phyloP scores from a whole-genome alignment of 2,888 invertebrate genomes.

The Andrena hattorfiana region DNA sequence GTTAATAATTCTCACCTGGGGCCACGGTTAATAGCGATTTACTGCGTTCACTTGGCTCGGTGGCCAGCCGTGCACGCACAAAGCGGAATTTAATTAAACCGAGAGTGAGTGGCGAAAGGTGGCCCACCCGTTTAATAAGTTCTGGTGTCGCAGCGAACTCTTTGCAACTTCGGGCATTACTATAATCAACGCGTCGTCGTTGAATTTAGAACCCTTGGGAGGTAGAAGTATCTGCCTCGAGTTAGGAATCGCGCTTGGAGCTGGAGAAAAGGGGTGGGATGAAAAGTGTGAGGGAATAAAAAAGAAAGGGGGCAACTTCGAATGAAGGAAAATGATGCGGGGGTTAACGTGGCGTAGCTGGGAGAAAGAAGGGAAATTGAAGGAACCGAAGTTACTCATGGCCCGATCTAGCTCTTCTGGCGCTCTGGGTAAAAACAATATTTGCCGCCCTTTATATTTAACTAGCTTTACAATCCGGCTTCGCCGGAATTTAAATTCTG shows the following conservation, averaged over 20 bases:
- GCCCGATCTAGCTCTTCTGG: too few species aligned
- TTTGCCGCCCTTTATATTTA: too few species aligned
- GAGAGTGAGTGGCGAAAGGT: conserved; percentile 31
- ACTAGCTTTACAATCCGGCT: too few species aligned
- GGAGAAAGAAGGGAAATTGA: background rate
- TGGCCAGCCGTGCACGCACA: conserved; percentile 36
- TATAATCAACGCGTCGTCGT: conserved; percentile 28
- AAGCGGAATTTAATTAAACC: conserved; percentile 69
- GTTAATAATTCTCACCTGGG: conserved; percentile 57
- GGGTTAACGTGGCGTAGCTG: background rate
- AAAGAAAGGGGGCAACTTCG: background rate
- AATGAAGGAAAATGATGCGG: background rate
- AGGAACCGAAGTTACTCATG: background rate
- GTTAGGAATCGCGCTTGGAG: background rate
- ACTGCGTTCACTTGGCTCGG: conserved; percentile 37
- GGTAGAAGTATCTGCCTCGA: background rate
- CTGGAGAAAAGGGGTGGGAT: background rate
- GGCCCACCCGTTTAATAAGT: conserved; percentile 47
- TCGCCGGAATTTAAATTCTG: too few species aligned
- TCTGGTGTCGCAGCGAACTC: conserved; percentile 25
- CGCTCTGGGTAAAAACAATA: too few species aligned
- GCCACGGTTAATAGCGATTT: conserved; percentile 58
- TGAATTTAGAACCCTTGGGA: conserved; percentile 13
- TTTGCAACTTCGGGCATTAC: conserved; percentile 21
- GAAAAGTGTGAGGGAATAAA: background rate